Percentiles rank a stretch among this genome's conserved stretches.
phyloP scores from a whole-genome alignment of 64 coral and sea anemone species.

The Anthopleura sola region DNA sequence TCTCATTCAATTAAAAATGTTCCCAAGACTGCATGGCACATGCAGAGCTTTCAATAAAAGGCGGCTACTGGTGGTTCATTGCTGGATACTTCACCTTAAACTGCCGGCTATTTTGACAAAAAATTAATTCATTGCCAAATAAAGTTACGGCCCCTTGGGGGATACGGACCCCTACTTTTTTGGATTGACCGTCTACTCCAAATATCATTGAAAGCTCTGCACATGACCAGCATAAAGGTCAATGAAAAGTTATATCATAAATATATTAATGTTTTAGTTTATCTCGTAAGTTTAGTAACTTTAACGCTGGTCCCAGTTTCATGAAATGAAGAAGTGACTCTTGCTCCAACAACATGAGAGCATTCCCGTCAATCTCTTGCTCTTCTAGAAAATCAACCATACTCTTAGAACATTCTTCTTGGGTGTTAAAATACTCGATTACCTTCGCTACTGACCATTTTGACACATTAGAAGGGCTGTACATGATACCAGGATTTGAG shows the following conservation, averaged over 20 bases:
- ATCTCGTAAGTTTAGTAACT: slow-evolving; percentile 35
- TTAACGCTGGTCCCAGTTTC: slow-evolving; percentile 54
- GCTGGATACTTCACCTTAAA: too few relatives aligned
- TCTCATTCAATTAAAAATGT: too few relatives aligned
- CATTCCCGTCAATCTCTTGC: slow-evolving; percentile 63
- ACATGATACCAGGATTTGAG: not conserved
- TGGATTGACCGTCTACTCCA: too few relatives aligned
- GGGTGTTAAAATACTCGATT: slow-evolving; percentile 26
- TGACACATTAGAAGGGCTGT: not conserved
- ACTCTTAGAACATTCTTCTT: slow-evolving; percentile 29
- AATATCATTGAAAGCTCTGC: too few relatives aligned
- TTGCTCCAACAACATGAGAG: slow-evolving; percentile 39
- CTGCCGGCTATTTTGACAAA: too few relatives aligned
- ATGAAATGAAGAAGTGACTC: slow-evolving; percentile 42
- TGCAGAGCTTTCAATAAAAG: too few relatives aligned
- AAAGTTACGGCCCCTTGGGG: too few relatives aligned
- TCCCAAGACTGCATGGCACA: not conserved
- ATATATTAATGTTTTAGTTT: not conserved
- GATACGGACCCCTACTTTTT: too few relatives aligned
- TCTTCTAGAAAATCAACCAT: slow-evolving; percentile 56
- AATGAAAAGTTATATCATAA: not conserved
- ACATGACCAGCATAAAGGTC: too few relatives aligned
- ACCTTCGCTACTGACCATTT: slow-evolving; percentile 43
- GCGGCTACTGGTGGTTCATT: too few relatives aligned
- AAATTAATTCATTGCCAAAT: too few relatives aligned